Evolutionary conservation across 2,797 vertebrate species (phyloP).

Genomic region (Centropyge bicolor): DNA sequence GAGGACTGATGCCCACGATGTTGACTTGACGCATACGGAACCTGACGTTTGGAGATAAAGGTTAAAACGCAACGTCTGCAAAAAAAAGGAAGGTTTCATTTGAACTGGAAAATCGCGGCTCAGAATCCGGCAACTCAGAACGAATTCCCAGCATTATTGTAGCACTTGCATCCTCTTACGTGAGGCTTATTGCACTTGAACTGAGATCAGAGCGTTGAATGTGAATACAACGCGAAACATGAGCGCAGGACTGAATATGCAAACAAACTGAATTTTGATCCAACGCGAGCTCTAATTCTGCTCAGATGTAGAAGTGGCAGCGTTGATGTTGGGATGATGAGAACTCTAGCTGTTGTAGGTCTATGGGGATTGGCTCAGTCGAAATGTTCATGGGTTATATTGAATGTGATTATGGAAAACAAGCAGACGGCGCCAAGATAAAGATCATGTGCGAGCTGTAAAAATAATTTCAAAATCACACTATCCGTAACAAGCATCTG

Average conservation of each 20-base stretch:
- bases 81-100: background rate
- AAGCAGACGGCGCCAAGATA: slow-evolving; percentile 35
- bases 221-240: slow-evolving; percentile 41
- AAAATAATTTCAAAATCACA: slow-evolving; percentile 35
- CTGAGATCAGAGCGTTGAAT: slow-evolving; percentile 58
- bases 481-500: slow-evolving; percentile 22
- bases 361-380: slow-evolving; percentile 47
- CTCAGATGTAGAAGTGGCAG: slow-evolving; percentile 58
- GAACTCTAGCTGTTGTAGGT: slow-evolving; percentile 33
- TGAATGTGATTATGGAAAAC: slow-evolving; percentile 54
- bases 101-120: slow-evolving; percentile 16
- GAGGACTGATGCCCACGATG: slow-evolving; percentile 94
- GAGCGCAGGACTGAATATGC: slow-evolving; percentile 33
- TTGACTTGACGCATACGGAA: slow-evolving; percentile 98
- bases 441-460: slow-evolving; percentile 24
- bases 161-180: slow-evolving; percentile 13
- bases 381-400: slow-evolving; percentile 40
- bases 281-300: slow-evolving; percentile 18
- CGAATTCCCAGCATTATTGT: background rate
- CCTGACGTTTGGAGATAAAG: slow-evolving; percentile 74
- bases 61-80: background rate
- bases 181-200: slow-evolving; percentile 49
- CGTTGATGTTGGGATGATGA: slow-evolving; percentile 44
- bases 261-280: slow-evolving; percentile 22
- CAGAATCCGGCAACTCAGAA: slow-evolving; percentile 21